These are phyloP conservation scores for Blera fallax DNA, from an alignment of 2,888 invertebrate species.

Conservation along the genomic window DNA sequence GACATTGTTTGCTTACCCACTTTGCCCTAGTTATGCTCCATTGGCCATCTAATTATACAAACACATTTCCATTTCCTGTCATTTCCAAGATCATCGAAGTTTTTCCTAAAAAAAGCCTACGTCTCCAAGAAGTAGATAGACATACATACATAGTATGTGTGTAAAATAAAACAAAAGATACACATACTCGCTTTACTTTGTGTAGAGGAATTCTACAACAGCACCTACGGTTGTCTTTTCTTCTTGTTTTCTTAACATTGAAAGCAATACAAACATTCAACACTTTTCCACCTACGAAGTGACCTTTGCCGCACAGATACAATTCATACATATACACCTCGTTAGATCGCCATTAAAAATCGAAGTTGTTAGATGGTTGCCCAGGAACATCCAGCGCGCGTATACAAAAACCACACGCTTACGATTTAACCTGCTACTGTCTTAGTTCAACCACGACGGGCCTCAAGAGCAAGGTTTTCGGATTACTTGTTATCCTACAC, in stretches of 20 bases:
- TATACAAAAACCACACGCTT: constrained; percentile 13
- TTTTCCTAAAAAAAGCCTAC: neutral
- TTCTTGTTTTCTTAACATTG: constrained; percentile 55
- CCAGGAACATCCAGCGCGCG: constrained; percentile 43
- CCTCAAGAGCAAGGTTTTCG: constrained; percentile 70
- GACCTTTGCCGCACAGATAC: constrained; percentile 53
- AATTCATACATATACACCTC: constrained; percentile 40
- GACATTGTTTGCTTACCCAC: too few relatives aligned
- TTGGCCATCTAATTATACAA: neutral
- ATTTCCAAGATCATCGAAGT: neutral
- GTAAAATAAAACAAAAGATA: constrained; percentile 7
- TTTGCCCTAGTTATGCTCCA: too few relatives aligned
- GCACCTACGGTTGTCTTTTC: constrained; percentile 39
- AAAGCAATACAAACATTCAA: constrained; percentile 51
- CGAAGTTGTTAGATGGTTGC: constrained; percentile 28
- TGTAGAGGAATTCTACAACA: neutral
- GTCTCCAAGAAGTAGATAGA: neutral
- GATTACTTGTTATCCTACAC: constrained; percentile 72
- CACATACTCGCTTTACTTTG: constrained; percentile 34
- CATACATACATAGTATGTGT: too few relatives aligned
- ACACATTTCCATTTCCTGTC: constrained; percentile 7
- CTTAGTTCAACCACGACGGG: constrained; percentile 11
- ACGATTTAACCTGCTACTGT: constrained; percentile 35
- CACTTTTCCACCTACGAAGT: constrained; percentile 66
- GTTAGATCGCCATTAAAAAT: constrained; percentile 46